Conservation (phyloP, 1,140 invertebrate species). For the Oreohelix idahoensis region DNA sequence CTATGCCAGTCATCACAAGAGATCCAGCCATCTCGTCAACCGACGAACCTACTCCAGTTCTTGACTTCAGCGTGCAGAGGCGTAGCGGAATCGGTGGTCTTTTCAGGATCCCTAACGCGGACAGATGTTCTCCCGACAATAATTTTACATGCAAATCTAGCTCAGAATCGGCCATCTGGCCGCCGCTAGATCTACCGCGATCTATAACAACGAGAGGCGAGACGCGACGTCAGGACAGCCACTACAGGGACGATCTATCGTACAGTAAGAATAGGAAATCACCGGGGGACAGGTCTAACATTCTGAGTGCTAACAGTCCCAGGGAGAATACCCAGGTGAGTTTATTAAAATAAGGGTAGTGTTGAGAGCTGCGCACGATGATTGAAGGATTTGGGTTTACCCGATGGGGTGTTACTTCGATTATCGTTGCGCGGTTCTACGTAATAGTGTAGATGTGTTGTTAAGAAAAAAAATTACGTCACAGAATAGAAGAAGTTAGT, state of each 20-base stretch:
- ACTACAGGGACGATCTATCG: neutral
- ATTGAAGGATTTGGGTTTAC: no score
- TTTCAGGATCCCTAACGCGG: neutral
- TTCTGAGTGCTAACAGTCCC: neutral
- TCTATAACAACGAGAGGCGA: neutral
- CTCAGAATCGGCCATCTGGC: neutral
- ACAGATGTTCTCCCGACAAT: neutral
- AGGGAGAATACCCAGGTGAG: neutral
- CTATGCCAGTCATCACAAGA: neutral
- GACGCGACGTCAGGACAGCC: neutral
- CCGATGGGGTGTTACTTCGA: no score
- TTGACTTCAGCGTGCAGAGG: conserved; percentile 46
- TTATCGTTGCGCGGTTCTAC: no score
- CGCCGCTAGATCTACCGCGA: neutral
- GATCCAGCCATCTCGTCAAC: neutral
- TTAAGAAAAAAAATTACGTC: no score
- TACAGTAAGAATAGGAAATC: neutral
- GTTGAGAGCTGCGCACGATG: no score
- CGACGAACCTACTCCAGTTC: neutral
- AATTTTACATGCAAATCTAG: neutral
- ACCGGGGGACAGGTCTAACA: neutral
- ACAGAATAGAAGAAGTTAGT: no score
- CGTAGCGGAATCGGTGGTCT: conserved; percentile 20
- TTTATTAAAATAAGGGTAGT: neutral
- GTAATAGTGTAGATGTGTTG: no score